Percentiles rank a stretch among this genome's conserved stretches.
These are phyloP conservation scores for Epicauta chinensis DNA, from an alignment of 1,140 invertebrate genomes.

Conservation along the genomic window DNA sequence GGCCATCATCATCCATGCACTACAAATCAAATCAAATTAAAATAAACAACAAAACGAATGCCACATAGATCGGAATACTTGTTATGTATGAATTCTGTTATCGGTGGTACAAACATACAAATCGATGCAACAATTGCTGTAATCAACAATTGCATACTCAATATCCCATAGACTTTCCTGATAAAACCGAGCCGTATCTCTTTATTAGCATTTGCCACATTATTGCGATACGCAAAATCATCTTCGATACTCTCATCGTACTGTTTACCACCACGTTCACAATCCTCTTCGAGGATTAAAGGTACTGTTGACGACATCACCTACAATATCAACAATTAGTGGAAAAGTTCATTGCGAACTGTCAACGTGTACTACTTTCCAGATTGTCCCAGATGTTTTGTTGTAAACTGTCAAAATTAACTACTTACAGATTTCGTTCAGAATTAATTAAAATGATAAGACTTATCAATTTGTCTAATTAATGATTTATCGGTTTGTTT, in stretches of 20 bases:
- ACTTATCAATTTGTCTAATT: too few relatives aligned
- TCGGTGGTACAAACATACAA: conserved; percentile 55
- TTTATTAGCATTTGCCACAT: conserved; percentile 57
- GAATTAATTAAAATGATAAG: too few relatives aligned
- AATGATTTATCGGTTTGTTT: too few relatives aligned
- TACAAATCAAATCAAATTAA: conserved; percentile 45
- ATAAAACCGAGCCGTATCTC: conserved; percentile 66
- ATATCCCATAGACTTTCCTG: conserved; percentile 77
- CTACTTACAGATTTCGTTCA: too few relatives aligned
- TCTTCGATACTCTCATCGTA: conserved; percentile 47
- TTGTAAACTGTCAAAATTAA: too few relatives aligned
- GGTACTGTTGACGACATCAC: conserved; percentile 38
- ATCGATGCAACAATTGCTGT: conserved; percentile 60
- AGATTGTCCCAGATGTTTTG: too few relatives aligned
- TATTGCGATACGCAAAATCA: conserved; percentile 64
- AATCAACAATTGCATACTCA: conserved; percentile 65
- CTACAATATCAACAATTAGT: too few relatives aligned
- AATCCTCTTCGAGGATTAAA: conserved; percentile 53
- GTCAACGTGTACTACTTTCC: too few relatives aligned
- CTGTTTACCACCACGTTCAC: conserved; percentile 55
- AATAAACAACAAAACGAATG: too few relatives aligned
- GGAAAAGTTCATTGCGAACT: too few relatives aligned
- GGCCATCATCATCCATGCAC: conserved; percentile 56
- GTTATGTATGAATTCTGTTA: conserved; percentile 60
- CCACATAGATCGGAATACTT: conserved; percentile 46